Percentiles rank a stretch among this genome's conserved stretches.
phyloP scores from a whole-genome alignment of 2,888 invertebrate genomes.

The Lepidocyrtinus sp. region DNA sequence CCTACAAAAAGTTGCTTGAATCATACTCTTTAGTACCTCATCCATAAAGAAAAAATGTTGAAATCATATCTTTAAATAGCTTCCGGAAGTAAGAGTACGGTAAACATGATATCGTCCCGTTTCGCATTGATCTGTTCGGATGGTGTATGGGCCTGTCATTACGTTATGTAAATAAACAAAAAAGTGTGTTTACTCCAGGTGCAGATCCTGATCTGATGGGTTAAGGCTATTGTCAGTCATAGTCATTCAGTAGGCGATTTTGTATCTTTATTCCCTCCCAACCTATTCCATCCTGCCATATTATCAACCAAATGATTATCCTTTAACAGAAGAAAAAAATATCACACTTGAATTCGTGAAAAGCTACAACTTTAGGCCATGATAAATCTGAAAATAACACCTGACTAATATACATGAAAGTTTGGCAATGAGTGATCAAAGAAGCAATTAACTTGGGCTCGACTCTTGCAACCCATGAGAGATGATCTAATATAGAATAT shows the following conservation, averaged over 20 bases:
- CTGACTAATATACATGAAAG: slow-evolving; percentile 3
- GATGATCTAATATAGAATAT: slow-evolving; percentile 5
- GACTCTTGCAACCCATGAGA: slow-evolving; percentile 29
- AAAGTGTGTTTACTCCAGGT: slow-evolving; percentile 4
- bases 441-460: slow-evolving; percentile 46
- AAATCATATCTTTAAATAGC: neutral
- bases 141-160: no score
- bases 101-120: neutral
- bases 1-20: no score
- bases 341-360: no score
- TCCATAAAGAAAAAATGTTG: no score
- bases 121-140: neutral
- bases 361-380: no score
- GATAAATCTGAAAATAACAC: slow-evolving; percentile 6
- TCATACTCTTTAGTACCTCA: no score
- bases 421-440: slow-evolving; percentile 28
- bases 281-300: no score
- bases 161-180: slow-evolving; percentile 3
- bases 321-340: no score
- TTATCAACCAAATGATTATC: no score
- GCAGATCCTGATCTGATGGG: neutral
- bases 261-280: no score
- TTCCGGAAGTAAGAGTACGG: neutral
- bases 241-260: no score
- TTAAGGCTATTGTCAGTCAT: slow-evolving; percentile 7